Evolutionary conservation across 2,888 invertebrate species (phyloP).

Genomic region (Drosophila leonis): DNA sequence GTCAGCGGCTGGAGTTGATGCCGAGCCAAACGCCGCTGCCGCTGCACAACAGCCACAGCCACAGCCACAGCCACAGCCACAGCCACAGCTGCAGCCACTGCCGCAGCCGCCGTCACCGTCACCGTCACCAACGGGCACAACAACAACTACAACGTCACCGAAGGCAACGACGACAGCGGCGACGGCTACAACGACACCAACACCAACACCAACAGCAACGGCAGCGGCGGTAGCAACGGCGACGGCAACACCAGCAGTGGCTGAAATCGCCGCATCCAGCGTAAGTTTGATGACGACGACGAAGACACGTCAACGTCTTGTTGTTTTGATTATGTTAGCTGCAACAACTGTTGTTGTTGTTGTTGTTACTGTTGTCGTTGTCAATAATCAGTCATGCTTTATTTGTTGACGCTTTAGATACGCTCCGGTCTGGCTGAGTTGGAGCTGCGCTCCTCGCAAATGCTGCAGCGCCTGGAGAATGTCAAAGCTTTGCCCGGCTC

Average conservation of each 20-base stretch:
- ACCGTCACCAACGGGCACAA: constrained; percentile 34
- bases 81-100: too few species aligned
- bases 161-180: constrained; percentile 24
- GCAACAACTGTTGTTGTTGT: background rate
- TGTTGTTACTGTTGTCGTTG: constrained; percentile 9
- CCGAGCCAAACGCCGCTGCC: constrained; percentile 55
- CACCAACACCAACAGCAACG: constrained; percentile 26
- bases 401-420: constrained; percentile 85
- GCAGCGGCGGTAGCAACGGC: constrained; percentile 27
- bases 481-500: constrained; percentile 81
- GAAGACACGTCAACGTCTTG: constrained; percentile 45
- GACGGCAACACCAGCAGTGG: constrained; percentile 51
- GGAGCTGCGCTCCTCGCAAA: constrained; percentile 91
- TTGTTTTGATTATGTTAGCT: constrained; percentile 6
- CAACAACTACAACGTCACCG: constrained; percentile 63
- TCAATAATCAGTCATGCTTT: constrained; percentile 10
- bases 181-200: constrained; percentile 6
- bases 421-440: constrained; percentile 88
- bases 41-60: constrained; percentile 36
- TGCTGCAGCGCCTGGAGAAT: constrained; percentile 90
- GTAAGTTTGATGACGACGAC: constrained; percentile 82
- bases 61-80: constrained; percentile 1
- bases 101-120: constrained; percentile 21
- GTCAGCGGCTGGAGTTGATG: constrained; percentile 72
- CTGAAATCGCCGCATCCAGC: constrained; percentile 85